Evolutionary conservation across 2,113 vertebrate species (phyloP), one percentile per base, ranked within the genome.

Genomic region (Petromus typicus): DNA sequence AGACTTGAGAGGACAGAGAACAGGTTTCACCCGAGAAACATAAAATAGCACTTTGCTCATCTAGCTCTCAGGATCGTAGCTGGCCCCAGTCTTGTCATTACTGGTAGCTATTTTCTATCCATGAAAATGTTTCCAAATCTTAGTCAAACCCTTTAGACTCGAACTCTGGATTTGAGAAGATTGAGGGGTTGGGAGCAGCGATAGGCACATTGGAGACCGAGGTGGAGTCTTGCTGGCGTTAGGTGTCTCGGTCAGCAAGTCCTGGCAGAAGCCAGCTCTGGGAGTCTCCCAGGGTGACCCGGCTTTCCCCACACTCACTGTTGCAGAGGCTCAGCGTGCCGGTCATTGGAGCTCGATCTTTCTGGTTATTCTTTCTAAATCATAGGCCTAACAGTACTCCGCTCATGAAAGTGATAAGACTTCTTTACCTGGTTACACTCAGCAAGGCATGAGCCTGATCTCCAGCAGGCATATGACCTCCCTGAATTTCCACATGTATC

Each of bases 21-120:
- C 30, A 79, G 43, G 7, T 79, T 96, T 93, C 67, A 12, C 43
- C 78, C 78, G 23, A 84, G 61, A 95, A 91, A 61, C 43, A 9
- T 61, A 85, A 37, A 45, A 5, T 56, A 73, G 17, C 30, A n/a
- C 48, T 73, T 69, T 37, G 57, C 34, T 86, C 45, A 10, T 40
- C 3, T 25, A 82, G n/a, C 56, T 56, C 23, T 76, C 59, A 75
- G 17, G 5, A 67, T 22, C 56, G 4, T 18, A 14, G 40, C 34
- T 94, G 75, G 48, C 88, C 59, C 30, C 13, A 45, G 34, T 32
- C 64, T 76, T 88, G 23, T 82, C 54, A 56, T 86, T 75, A 59
- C 43, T 69, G 34, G 45, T 45, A 69, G 69, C 25, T 80, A 30
- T 95, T n/a, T 64, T 71, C 57, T 75, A 18, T n/a, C 45, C 37